These are phyloP conservation scores for Zosterops lateralis DNA, from an alignment of 2,113 vertebrate species.

Conservation along the genomic window DNA sequence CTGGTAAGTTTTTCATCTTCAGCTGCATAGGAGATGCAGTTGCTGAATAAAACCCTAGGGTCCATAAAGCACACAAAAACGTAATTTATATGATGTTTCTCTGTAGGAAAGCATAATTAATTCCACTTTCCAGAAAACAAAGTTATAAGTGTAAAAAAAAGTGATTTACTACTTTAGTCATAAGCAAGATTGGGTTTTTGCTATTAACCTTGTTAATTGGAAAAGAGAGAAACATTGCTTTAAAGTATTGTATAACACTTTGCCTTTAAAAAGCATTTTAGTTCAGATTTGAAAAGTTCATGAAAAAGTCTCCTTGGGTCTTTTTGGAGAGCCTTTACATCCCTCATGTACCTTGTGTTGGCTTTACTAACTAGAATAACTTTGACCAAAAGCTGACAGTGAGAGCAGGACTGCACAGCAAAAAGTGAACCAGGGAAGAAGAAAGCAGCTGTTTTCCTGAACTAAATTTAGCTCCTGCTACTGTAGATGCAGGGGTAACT, in stretches of 20 bases:
- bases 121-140: neutral
- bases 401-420: neutral
- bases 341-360: accelerated
- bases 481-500: neutral
- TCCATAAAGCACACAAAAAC: neutral
- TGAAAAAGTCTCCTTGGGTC: neutral
- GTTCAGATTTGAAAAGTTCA: neutral
- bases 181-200: neutral
- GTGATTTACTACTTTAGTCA: neutral
- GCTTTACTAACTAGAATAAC: neutral
- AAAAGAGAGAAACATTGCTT: neutral
- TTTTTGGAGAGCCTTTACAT: neutral
- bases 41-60: neutral
- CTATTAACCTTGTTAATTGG: neutral
- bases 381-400: neutral
- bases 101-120: neutral
- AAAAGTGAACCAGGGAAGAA: neutral
- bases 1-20: neutral
- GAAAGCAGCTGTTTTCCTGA: neutral
- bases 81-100: neutral
- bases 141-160: neutral
- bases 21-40: neutral
- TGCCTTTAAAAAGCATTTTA: neutral
- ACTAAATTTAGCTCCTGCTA: neutral
- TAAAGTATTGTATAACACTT: neutral